Evolutionary conservation across 2,113 vertebrate species (phyloP), one percentile per base, ranked within the genome.

Genomic region (Labeo rohita): DNA sequence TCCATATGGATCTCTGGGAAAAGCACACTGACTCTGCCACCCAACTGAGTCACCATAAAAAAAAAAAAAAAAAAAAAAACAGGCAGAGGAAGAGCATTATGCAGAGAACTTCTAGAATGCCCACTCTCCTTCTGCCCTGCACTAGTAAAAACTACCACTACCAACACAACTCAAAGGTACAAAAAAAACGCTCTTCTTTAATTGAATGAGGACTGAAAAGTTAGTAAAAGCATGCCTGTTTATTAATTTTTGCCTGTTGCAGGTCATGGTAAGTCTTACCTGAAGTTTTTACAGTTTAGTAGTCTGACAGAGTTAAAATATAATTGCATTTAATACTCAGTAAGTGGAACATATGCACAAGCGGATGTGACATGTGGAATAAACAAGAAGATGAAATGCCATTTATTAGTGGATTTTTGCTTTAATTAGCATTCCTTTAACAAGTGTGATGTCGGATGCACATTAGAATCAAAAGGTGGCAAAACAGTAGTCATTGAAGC

Each of bases 1-100:
- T 65, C 59, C 21, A 83, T 63, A 83, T 76, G 56, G 80, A 66
- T 77, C 80, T 66, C 28, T 50, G 45, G 59, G 72, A 83, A 68
- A 65, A 68, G 68, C 39, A 47, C 21, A 59, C 78, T 70, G 72
- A 68, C 85, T 75, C 23, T 72, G 49, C 49, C 72, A 63, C 80
- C 66, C 68, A 73, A 50, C 10, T 66, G 56, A 52, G 61, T 61
- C 82, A 54, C 50, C 3, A 3, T 8, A 59, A 59, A 59, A 59
- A 59, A 59, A 54, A 54, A 49, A 0, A 50, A 49, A 49, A 12
- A 12, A 50, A 52, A 16, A 73, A 45, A 1, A 28, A 36, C 11
- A 63, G 21, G 21, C 34, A 70, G 45, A 61, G 83, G 77, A 74
- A 61, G 10, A 23, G 21, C 16, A 6, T 49, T 45, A 10, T 21